Base-by-base conservation (phyloP, 2,113 vertebrate genomes). In the Anas platyrhynchos region DNA sequence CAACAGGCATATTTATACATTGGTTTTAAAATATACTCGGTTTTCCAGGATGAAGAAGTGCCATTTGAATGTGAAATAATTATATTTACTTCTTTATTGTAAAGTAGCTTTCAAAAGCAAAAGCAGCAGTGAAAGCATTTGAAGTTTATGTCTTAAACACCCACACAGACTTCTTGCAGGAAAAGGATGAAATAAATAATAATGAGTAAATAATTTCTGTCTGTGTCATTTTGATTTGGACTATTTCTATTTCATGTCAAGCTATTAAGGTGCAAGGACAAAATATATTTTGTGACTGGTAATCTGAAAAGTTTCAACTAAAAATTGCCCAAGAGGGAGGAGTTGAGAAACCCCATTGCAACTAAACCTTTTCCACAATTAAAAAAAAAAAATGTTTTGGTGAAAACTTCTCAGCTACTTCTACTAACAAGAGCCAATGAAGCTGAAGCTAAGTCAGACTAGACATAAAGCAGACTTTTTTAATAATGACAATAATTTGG, bases 71-170 rank as follows among this genome's bases (percentile, higher is more conserved):
- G 31, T 65, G 54, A 89, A 59, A 10, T 92, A 84, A 65, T 75
- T 89, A 52, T 82, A 68, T 89, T 94, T 91, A 66, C 56, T 89
- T 86, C 56, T 62, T 76, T 27, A 65, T 11, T 67, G 29, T 68
- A 92, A 93, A 89, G 27, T 91, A 26, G 34, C 13, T 13, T 54
- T 86, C 55, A 46, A 88, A 95, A 90, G 43, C n/a, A 61, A 88
- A 94, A 86, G 13, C 65, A 91, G 46, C 65, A 68, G 68, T 61
- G 65, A 81, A 32, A 93, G 69, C 58, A 75, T 38, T 56, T 43
- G 58, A 13, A 61, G 52, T 92, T 92, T 91, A 32, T 78, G 77
- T 67, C 69, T 91, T 31, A 11, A 18, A 83, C 73, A 91, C 80
- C 73, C 93, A 61, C 83, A 74, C 79, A 90, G 75, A 74, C 54